A percentile compares a stretch with the other conserved stretches of the same genome.
Evolutionary conservation across 1,140 invertebrate genomes (phyloP).

Genomic region (Cydia strobilella): DNA sequence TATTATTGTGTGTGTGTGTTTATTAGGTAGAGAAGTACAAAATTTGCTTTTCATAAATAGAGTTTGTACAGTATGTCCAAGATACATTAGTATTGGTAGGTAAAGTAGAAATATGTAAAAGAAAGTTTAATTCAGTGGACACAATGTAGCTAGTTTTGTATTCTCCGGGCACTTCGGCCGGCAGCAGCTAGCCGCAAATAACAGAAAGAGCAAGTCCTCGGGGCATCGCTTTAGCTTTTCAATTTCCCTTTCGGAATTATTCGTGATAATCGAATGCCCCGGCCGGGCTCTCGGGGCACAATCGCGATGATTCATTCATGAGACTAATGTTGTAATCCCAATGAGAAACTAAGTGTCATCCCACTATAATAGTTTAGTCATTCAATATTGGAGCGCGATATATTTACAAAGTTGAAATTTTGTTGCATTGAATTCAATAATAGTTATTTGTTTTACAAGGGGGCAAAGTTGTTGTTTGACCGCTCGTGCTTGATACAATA

Average conservation of each 20-base stretch:
- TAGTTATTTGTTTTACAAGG: too few species aligned
- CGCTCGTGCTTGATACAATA: too few species aligned
- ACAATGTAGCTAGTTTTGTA: constrained; percentile 60
- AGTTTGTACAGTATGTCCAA: too few species aligned
- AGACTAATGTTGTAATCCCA: constrained; percentile 66
- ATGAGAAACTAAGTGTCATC: constrained; percentile 53
- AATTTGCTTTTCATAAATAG: too few species aligned
- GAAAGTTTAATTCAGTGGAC: constrained; percentile 36
- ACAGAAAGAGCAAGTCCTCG: constrained; percentile 78
- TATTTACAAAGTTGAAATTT: not conserved
- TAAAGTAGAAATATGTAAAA: constrained; percentile 1
- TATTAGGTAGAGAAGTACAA: too few species aligned
- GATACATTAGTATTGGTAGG: constrained; percentile 4
- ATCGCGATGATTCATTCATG: constrained; percentile 77
- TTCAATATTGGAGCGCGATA: constrained; percentile 36
- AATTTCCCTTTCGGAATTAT: constrained; percentile 79
- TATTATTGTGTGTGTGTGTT: too few species aligned
- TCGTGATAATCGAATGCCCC: constrained; percentile 78
- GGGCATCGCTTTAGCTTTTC: constrained; percentile 78
- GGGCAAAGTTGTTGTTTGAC: too few species aligned
- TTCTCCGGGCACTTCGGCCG: constrained; percentile 52
- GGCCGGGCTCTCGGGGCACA: constrained; percentile 61
- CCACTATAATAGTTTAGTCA: constrained; percentile 36
- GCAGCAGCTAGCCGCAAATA: constrained; percentile 65
- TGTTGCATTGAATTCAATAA: not conserved